Conservation (phyloP, 2,888 invertebrate species). For the Papilio gigon region DNA sequence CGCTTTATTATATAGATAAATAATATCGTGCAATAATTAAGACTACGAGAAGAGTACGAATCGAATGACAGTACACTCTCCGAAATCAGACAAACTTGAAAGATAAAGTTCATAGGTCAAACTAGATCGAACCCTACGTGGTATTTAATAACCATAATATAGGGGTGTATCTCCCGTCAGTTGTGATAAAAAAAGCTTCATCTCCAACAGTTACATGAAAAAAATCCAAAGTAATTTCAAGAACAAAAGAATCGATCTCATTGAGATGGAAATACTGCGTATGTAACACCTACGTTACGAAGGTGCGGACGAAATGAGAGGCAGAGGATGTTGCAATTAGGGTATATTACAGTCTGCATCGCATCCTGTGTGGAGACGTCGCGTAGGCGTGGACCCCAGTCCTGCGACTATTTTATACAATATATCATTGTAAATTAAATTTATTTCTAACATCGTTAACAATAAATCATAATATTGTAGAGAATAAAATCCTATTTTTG, state of each 20-base stretch:
- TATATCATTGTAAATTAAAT: conserved; percentile 4
- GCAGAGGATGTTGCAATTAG: conserved; percentile 64
- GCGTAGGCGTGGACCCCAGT: conserved; percentile 54
- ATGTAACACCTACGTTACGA: conserved; percentile 57
- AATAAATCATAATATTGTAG: background rate
- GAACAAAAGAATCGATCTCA: conserved; percentile 48
- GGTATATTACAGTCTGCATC: conserved; percentile 60
- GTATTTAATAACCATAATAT: too few species aligned
- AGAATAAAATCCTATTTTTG: background rate
- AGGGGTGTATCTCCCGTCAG: background rate
- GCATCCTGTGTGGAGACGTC: conserved; percentile 62
- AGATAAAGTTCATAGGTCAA: too few species aligned
- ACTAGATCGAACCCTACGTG: too few species aligned
- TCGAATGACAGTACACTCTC: background rate
- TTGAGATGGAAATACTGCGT: conserved; percentile 56
- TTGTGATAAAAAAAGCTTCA: background rate
- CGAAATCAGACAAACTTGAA: background rate
- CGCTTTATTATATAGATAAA: too few species aligned
- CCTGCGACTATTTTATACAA: conserved; percentile 2
- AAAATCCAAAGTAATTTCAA: conserved; percentile 19
- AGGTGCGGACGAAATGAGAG: conserved; percentile 67
- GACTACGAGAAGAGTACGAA: background rate
- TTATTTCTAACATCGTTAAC: background rate
- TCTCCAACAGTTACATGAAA: background rate
- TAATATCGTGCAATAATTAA: too few species aligned